Percentiles rank a stretch among this genome's conserved stretches.
Evolutionary conservation across 2,888 invertebrate species (phyloP).

Genomic region (Drosophila algonquin): DNA sequence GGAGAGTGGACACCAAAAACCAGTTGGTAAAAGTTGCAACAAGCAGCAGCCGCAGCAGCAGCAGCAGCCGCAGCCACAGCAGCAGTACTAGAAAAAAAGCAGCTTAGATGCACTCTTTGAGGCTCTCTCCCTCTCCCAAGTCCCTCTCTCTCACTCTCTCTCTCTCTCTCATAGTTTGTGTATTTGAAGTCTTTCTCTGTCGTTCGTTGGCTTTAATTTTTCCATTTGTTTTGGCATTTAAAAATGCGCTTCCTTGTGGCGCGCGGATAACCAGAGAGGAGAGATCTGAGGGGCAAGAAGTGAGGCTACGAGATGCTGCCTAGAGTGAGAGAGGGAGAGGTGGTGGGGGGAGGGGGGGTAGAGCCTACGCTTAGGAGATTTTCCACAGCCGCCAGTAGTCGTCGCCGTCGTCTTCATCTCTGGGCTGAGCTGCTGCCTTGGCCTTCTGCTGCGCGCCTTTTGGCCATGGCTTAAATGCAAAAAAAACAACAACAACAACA

Average conservation of each 20-base stretch:
- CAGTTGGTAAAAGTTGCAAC: conserved; percentile 77
- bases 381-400: not conserved
- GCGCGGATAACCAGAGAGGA: not conserved
- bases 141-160: conserved; percentile 19
- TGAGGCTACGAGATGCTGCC: conserved; percentile 15
- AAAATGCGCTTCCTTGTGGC: conserved; percentile 78
- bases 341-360: not conserved
- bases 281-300: not conserved
- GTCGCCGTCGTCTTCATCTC: conserved; percentile 36
- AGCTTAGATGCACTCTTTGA: conserved; percentile 80
- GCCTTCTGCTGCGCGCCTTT: conserved; percentile 60
- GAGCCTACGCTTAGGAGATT: no score
- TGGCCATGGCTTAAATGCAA: conserved; percentile 66
- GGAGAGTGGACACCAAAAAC: conserved; percentile 59
- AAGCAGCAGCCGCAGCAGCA: conserved; percentile 51
- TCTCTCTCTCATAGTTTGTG: conserved; percentile 42
- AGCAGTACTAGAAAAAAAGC: conserved; percentile 58
- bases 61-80: conserved; percentile 27
- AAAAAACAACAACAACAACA: conserved; percentile 34
- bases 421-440: conserved; percentile 51
- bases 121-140: conserved; percentile 26
- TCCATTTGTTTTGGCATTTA: conserved; percentile 79
- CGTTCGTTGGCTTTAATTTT: conserved; percentile 80
- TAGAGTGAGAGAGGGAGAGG: not conserved
- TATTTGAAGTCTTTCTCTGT: conserved; percentile 56